Base-by-base conservation (phyloP, 2,888 invertebrate genomes). In the Nebria salina region DNA sequence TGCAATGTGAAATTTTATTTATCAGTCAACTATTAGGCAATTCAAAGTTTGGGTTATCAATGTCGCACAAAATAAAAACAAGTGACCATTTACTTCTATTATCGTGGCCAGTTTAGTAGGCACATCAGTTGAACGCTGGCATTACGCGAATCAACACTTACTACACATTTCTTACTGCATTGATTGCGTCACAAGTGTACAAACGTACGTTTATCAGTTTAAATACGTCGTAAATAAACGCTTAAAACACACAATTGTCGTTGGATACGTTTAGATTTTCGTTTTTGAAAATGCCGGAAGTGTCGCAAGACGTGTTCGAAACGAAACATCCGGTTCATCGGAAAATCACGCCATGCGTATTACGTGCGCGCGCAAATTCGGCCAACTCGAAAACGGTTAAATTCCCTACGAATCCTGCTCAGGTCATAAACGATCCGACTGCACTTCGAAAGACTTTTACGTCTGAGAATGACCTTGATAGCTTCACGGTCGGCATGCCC, bases 321-420 rank as follows among this genome's bases (percentile, higher is more conserved):
- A 89, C 89, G 85, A 88, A 90, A 66, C 91, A 92, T 86, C 92
- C 92, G 34, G 87, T 91, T 82, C 87, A 89, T 76, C 90, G 91
- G 41, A 85, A 89, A 41, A 86, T 91, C 77, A 90, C 89, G 73
- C 90, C 91, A 66, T 88, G 90, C 87, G 90, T 91, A 65, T 89
- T 92, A 84, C 90, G 92, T 85, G 91, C 91, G 85, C 91, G 92
- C 85, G 91, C 92, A 5, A 92, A 92, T 86, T 91, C 92, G 0
- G 84, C 86, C 54, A 89, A 90, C 3, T 89, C 88, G 83, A 89
- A 89, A 85, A 90, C 90, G 68, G 84, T 83, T 68, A 82, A 75
- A 78, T 84, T 82, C 42, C 84, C 77, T 20, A 83, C 76, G 82
- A 83, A 83, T 41, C 79, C 72, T 4, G 68, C 64, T 7, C 41